A percentile compares a stretch with the other conserved stretches of the same genome.
Conservation (phyloP, 53 echinoderm and acorn worm species). For the Zoroaster sp. region DNA sequence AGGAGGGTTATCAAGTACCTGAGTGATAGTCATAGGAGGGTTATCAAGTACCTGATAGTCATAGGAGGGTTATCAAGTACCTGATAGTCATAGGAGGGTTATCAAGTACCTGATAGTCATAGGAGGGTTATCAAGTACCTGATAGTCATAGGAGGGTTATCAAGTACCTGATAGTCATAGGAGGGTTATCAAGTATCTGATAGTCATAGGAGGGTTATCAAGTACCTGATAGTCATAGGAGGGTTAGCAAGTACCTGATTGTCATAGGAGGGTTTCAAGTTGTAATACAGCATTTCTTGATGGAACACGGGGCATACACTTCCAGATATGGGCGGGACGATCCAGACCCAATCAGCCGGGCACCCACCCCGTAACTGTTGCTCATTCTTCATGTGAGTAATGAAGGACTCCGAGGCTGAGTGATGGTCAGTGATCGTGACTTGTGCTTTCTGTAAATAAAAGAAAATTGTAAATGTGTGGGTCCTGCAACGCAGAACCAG, state of each 20-base stretch:
- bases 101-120: too few relatives aligned
- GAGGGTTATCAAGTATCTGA: not conserved
- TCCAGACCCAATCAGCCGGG: constrained; percentile 81
- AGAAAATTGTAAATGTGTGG: not conserved
- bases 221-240: too few relatives aligned
- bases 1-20: too few relatives aligned
- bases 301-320: constrained; percentile 68
- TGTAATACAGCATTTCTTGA: constrained; percentile 80
- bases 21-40: too few relatives aligned
- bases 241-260: constrained; percentile 61
- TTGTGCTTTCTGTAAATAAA: constrained; percentile 53
- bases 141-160: too few relatives aligned
- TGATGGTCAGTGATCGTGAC: constrained; percentile 88
- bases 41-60: too few relatives aligned
- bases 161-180: not conserved
- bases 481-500: not conserved
- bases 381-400: constrained; percentile 78
- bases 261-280: constrained; percentile 72
- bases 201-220: too few relatives aligned
- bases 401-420: constrained; percentile 67
- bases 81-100: too few relatives aligned
- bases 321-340: constrained; percentile 76
- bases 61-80: too few relatives aligned
- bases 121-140: too few relatives aligned
- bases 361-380: constrained; percentile 79